Base-by-base conservation (phyloP, 2,888 invertebrate genomes). In the Heliconius ethilla region DNA sequence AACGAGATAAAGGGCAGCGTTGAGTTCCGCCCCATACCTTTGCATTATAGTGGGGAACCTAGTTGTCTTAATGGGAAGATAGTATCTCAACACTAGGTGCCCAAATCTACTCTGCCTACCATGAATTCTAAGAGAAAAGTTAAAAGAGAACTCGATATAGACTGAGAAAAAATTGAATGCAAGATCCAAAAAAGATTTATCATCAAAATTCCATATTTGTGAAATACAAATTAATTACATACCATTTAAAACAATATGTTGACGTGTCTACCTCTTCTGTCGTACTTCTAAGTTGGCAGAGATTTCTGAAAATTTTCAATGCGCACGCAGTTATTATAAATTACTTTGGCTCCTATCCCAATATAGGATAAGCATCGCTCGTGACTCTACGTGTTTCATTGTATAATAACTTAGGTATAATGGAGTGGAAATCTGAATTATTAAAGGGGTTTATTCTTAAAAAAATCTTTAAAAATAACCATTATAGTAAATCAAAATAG, bases 261-360 rank as follows among this genome's bases (percentile, higher is more conserved):
- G 73, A 72, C 22, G 11, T 73, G 15, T 73, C 15, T 33, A 55
- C 59, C 51, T 37, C 7, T 7, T 7, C 18, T 15, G 18, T 73
- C 22, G 7, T 51, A 15, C n/a, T 74, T 55, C 67, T 77, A 59
- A 77, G 69, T 80, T 80, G 80, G 80, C 80, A 78, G 29, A n/a
- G 75, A 29, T 59, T 67, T 62, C 55, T 25, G 37, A 75, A 75
- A 75, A 72, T 78, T 70, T 80, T 80, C 69, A 75, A 77, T 78
- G 77, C 80, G 78, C 75, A 78, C 78, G 78, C 59, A 78, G 63
- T 74, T 80, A 78, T 80, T 80, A 80, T 78, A 80, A 80, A 80
- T 80, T 75, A 80, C 72, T 80, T 80, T 80, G 80, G 80, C 80
- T 77, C 76, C 75, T 73, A 78, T 80, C 80, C 80, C 80, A 78